phyloP scores from a whole-genome alignment of 2,888 invertebrate species.

The Branchipolynoe longqiensis region DNA sequence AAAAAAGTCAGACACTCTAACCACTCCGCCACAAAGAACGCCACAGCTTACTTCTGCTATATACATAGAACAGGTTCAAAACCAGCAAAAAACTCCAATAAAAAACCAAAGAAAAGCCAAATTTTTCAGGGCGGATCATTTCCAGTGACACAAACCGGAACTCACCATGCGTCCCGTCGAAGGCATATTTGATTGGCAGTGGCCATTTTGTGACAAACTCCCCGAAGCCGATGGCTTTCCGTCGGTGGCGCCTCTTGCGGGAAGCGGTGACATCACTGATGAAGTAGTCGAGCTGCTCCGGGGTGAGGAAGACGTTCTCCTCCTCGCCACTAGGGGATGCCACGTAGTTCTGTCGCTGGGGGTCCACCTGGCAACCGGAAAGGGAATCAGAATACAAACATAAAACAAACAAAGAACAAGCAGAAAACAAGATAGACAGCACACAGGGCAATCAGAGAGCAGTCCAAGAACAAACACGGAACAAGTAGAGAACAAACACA shows the following conservation, averaged over 20 bases:
- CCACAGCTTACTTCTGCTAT: too few species aligned
- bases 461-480: too few species aligned
- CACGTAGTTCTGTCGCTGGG: neutral
- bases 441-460: too few species aligned
- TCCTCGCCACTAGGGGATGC: neutral
- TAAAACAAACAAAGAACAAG: neutral
- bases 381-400: neutral
- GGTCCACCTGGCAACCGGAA: neutral
- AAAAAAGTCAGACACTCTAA: too few species aligned
- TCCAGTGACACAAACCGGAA: too few species aligned
- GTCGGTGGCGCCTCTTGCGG: constrained; percentile 46
- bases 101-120: too few species aligned
- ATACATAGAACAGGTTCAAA: too few species aligned
- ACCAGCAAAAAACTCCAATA: too few species aligned
- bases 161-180: constrained; percentile 56
- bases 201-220: constrained; percentile 51
- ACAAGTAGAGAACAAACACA: too few species aligned
- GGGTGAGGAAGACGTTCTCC: constrained; percentile 51
- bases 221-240: constrained; percentile 26
- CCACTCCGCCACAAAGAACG: too few species aligned
- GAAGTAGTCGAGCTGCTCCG: constrained; percentile 48
- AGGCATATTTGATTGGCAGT: constrained; percentile 56
- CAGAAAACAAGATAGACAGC: neutral
- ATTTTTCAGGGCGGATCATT: too few species aligned
- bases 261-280: constrained; percentile 21